Evolutionary conservation across 2,797 vertebrate genomes (phyloP), one percentile per base, ranked within the genome.

Genomic region (Apogon hyalosoma): DNA sequence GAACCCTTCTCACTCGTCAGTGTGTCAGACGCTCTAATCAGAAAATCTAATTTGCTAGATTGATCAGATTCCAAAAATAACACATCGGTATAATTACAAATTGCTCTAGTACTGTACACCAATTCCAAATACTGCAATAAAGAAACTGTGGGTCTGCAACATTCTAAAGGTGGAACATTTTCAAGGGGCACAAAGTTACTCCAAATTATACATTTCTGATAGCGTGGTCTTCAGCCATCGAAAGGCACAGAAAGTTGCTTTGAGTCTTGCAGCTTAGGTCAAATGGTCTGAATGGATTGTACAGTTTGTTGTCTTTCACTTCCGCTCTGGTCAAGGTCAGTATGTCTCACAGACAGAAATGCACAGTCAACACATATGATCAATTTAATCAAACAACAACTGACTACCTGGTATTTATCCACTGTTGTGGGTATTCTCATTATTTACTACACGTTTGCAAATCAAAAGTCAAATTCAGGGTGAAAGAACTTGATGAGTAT

Each of bases 351-450:
- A 61, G 8, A n/a, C 8, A 49, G 14, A 63, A 69, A 41, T 2
- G 59, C 68, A 52, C 69, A 74, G 49, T 60, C 56, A 56, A 52
- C 69, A 39, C 54, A 55, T 47, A 36, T 16, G 50, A 73, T 78
- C 76, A 57, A 58, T 85, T 64, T 63, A 24, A 63, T 51, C 46
- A 38, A 39, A 10, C 33, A 36, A 1, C 9, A 10, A 36, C 38
- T 43, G 53, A 56, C 48, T 49, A 64, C 70, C 9, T 63, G 63
- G 36, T 43, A 48, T 42, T 49, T 72, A 50, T 52, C 43, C 45
- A 18, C 42, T n/a, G 39, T 64, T 58, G 68, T 69, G 41, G 55
- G 52, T 75, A 31, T 7, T 77, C 65, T 82, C 77, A 80, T 59
- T 58, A 76, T 11, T 41, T 45, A 21, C 66, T 46, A 73, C 28